Evolutionary conservation across 2,888 invertebrate species (phyloP), one percentile per base, ranked within the genome.

Genomic region (Chesias legatella): DNA sequence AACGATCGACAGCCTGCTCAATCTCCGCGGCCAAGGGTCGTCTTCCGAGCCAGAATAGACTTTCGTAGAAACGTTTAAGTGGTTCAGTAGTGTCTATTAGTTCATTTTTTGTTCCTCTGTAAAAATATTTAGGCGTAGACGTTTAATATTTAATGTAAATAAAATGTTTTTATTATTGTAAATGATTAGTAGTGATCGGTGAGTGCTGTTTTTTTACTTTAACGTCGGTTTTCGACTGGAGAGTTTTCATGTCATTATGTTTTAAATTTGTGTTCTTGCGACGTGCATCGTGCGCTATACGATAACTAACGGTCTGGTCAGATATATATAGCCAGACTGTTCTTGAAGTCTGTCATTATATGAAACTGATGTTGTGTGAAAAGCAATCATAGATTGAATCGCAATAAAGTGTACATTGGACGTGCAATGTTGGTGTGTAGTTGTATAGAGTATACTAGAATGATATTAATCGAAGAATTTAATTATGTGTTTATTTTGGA

Each of bases 61-160:
- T 66, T 63, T 54, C 41, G 58, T 66, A 63, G 58, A 54, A 36
- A 55, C 53, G 45, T 52, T 60, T 63, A 62, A 61, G 58, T 59
- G 80, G 78, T 69, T 79, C 77, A 67, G 72, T 79, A 82, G 81
- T 74, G 34, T 38, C 33, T 38, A 34, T 73, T 86, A 85, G 85
- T 79, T 81, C 65, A 82, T 70, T 71, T n/a, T 85, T 86, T 81
- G 86, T 86, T 86, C 88, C 86, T 86, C 71, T 86, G 85, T 86
- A 86, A 80, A 80, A 79, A 75, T 64, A 72, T 62, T 61, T 79
- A 81, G 78, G 63, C 34, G 40, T 78, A 78, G 72, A 60, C 60
- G n/a, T 28, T 64, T 74, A 72, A 73, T 81, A 81, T 81, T 83
- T 84, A 82, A 83, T 86, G 85, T 86, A 86, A 74, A 85, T 85